Base-by-base conservation (phyloP, 92 coral and sea anemone species). In the Pocillopora meandrina region DNA sequence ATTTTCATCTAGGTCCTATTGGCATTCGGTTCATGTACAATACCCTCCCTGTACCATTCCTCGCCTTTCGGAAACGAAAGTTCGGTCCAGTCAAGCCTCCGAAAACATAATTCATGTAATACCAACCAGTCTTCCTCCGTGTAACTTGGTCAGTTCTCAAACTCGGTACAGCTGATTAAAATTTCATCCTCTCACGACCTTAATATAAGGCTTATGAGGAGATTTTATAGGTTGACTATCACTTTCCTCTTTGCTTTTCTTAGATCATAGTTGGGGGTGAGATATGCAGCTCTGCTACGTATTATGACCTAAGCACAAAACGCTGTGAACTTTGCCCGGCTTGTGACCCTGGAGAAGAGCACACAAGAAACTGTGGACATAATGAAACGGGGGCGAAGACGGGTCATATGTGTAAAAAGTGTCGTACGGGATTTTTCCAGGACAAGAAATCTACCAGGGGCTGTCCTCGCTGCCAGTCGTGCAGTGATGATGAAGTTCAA, bases 241-340 rank as follows among this genome's bases (percentile, higher is more conserved):
- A 15, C 12, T 68, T 9, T 21, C 15, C 12, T 56, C 13, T 23
- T 67, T 56, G 56, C 35, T 57, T 58, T 33, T 81, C 15, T 15
- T 12, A 81, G 85, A 67, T 69, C 42, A 42, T 42, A 3, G 8
- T 7, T 42, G 52, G 52, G 52, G 4, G 52, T 42, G 52, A 42
- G 52, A 42, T 42, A 42, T 83, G 86, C 56, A 63, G 62, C 76
- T 33, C 1, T 2, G 42, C 52, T 56, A 11, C 15, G 26, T 58
- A 62, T 15, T 34, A 2, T 64, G 18, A 64, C 10, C 36, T 19
- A 79, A 42, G 8, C 52, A 72, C 33, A 61, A 33, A 56, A 3
- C 9, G 47, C 35, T 83, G 86, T 74, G 61, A 26, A 17, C 16
- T 2, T 10, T 83, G 86, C 31, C 80, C 58, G 10, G 12, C 86